phyloP scores from a whole-genome alignment of 2,888 invertebrate species.

The Liopterus haemorrhoidalis region DNA sequence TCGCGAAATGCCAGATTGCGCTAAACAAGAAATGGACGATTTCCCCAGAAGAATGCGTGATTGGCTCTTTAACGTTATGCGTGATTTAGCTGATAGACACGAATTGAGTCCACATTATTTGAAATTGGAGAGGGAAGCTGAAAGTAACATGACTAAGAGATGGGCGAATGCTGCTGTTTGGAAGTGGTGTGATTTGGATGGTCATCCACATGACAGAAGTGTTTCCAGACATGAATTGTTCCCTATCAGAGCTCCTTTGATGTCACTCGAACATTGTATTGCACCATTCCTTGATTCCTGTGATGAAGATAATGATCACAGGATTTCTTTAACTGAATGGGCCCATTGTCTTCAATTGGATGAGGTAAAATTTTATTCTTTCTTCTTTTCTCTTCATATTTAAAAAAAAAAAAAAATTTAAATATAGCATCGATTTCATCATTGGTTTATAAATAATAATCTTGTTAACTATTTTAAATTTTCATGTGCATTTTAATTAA shows the following conservation, averaged over 20 bases:
- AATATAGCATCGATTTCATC: no score
- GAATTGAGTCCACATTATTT: constrained; percentile 78
- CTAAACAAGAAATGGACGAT: constrained; percentile 81
- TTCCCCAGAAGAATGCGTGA: constrained; percentile 96
- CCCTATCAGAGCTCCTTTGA: constrained; percentile 89
- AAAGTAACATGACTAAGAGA: constrained; percentile 73
- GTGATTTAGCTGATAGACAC: constrained; percentile 83
- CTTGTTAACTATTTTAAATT: neutral
- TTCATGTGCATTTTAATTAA: neutral
- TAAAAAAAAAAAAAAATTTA: constrained; percentile 6
- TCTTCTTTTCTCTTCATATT: neutral
- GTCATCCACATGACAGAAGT: constrained; percentile 77
- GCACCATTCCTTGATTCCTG: constrained; percentile 91
- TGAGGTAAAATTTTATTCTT: constrained; percentile 52
- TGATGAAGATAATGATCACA: constrained; percentile 82
- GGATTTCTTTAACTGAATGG: constrained; percentile 90
- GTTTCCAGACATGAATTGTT: constrained; percentile 93
- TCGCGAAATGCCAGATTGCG: constrained; percentile 74
- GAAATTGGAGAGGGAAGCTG: constrained; percentile 84
- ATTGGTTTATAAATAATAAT: no score
- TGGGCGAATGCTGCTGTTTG: constrained; percentile 93
- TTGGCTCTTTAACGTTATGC: constrained; percentile 97
- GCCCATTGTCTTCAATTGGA: constrained; percentile 79
- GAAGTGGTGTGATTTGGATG: constrained; percentile 98
- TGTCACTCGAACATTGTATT: constrained; percentile 96